A percentile compares a stretch with the other conserved stretches of the same genome.
Conservation (phyloP, 1,140 invertebrate species). For the Choristoneura fumiferana region DNA sequence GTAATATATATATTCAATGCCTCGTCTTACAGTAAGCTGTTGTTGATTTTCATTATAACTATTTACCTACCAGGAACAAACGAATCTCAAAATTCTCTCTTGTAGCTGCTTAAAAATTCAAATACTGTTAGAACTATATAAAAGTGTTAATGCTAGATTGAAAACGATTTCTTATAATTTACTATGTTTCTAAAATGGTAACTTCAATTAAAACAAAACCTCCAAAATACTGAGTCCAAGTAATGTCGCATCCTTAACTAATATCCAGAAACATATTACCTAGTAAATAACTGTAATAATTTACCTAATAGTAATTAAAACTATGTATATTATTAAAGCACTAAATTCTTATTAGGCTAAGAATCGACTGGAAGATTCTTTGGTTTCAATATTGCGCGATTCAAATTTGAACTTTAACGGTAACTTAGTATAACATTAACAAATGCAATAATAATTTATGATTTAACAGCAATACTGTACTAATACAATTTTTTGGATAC, state of each 20-base stretch:
- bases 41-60: too few relatives aligned
- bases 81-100: too few relatives aligned
- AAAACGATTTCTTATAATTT: neutral
- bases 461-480: conserved; percentile 68
- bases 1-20: too few relatives aligned
- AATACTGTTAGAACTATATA: too few relatives aligned
- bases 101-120: too few relatives aligned
- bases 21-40: too few relatives aligned
- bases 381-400: conserved; percentile 66
- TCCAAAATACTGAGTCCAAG: neutral
- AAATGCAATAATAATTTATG: conserved; percentile 69
- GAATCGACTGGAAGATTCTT: conserved; percentile 71
- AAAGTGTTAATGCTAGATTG: too few relatives aligned
- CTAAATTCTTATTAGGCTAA: conserved; percentile 57
- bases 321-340: conserved; percentile 58
- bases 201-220: too few relatives aligned
- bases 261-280: conserved; percentile 15
- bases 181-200: neutral
- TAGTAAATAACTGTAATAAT: conserved; percentile 46
- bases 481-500: conserved; percentile 53
- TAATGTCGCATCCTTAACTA: conserved; percentile 11
- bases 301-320: conserved; percentile 46
- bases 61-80: too few relatives aligned
- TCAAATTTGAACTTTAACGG: conserved; percentile 68
- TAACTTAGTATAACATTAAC: conserved; percentile 73